Percentiles rank a stretch among this genome's conserved stretches.
Evolutionary conservation across 2,888 invertebrate genomes (phyloP).

Genomic region (Antitype chi): DNA sequence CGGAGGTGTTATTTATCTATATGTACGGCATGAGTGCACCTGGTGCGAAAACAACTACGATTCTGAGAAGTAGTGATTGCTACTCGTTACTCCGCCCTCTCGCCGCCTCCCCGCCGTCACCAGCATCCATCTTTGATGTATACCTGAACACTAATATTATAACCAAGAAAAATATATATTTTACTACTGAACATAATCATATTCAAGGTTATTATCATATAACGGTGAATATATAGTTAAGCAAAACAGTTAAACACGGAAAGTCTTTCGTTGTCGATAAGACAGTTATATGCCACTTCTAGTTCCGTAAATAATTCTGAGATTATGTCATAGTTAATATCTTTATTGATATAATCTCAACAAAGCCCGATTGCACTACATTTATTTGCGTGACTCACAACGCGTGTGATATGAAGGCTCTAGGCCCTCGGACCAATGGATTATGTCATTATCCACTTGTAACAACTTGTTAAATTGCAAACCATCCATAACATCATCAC

Average conservation of each 20-base stretch:
- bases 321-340: slow-evolving; percentile 55
- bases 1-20: slow-evolving; percentile 67
- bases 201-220: slow-evolving; percentile 20
- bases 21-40: slow-evolving; percentile 78
- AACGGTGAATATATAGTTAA: slow-evolving; percentile 16
- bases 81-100: slow-evolving; percentile 71
- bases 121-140: slow-evolving; percentile 60
- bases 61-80: slow-evolving; percentile 84
- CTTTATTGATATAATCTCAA: slow-evolving; percentile 64
- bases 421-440: slow-evolving; percentile 74
- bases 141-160: slow-evolving; percentile 39
- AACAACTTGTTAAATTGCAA: slow-evolving; percentile 77
- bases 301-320: slow-evolving; percentile 32
- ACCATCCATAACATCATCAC: slow-evolving; percentile 70
- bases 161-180: slow-evolving; percentile 34
- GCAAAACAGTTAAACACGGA: slow-evolving; percentile 18
- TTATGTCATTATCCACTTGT: slow-evolving; percentile 85
- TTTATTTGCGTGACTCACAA: slow-evolving; percentile 81
- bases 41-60: slow-evolving; percentile 80
- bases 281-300: slow-evolving; percentile 3
- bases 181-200: slow-evolving; percentile 14
- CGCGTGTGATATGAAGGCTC: slow-evolving; percentile 76
- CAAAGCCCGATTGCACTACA: slow-evolving; percentile 67
- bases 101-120: slow-evolving; percentile 51
- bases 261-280: slow-evolving; percentile 13